These are phyloP conservation scores for Porites lobata DNA, from an alignment of 92 coral and sea anemone genomes.

Conservation along the genomic window DNA sequence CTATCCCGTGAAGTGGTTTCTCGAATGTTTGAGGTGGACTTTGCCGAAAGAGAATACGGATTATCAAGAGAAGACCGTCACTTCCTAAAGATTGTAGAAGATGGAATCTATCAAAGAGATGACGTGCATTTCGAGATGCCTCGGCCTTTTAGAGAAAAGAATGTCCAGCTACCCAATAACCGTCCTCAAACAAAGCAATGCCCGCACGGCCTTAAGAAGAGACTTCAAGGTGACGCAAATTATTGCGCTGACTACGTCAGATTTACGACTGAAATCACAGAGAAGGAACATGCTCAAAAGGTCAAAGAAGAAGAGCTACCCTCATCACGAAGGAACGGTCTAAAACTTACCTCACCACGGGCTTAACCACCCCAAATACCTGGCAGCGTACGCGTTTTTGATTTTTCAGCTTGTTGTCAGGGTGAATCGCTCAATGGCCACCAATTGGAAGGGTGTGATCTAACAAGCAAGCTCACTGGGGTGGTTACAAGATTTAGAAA, in stretches of 20 bases:
- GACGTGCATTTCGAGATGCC: no score
- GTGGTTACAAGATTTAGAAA: no score
- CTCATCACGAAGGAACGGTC: conserved; percentile 32
- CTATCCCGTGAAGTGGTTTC: no score
- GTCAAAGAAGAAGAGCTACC: conserved; percentile 14
- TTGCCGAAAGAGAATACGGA: no score
- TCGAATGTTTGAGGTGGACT: no score
- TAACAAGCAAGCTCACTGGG: background rate
- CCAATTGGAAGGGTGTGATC: background rate
- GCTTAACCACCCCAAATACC: conserved; percentile 63
- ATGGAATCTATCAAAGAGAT: no score
- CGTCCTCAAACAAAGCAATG: conserved; percentile 46
- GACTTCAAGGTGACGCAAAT: conserved; percentile 22
- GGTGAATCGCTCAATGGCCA: conserved; percentile 53
- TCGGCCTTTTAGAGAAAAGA: background rate
- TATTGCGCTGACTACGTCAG: conserved; percentile 39
- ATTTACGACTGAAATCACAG: conserved; percentile 45
- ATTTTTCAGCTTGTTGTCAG: background rate
- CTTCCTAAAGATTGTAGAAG: no score
- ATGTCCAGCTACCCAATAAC: conserved; percentile 55
- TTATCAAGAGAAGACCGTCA: no score
- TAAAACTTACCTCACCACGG: conserved; percentile 74
- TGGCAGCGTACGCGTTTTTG: background rate
- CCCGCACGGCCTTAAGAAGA: conserved; percentile 47
- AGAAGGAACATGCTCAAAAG: conserved; percentile 47